These are phyloP conservation scores for Lasioglossum albipes DNA, from an alignment of 1,140 invertebrate species.

Conservation along the genomic window DNA sequence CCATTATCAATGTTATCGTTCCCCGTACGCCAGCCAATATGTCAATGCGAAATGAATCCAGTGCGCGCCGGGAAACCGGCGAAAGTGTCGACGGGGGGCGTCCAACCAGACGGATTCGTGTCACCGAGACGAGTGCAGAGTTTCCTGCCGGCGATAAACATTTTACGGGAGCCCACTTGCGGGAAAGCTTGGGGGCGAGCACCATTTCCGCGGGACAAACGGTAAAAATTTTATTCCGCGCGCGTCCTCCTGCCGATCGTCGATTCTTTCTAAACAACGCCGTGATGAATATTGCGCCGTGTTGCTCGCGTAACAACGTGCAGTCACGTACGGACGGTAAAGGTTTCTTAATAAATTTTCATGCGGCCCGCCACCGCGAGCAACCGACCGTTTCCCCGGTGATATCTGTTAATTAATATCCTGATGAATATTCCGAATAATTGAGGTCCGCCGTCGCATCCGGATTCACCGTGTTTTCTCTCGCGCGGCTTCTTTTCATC, in stretches of 20 bases:
- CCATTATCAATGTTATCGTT: too few species aligned
- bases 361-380: background rate
- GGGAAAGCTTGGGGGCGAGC: background rate
- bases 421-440: conserved; percentile 38
- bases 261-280: conserved; percentile 8
- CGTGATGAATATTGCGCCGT: background rate
- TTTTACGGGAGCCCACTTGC: background rate
- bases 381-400: background rate
- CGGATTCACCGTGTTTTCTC: background rate
- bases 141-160: background rate
- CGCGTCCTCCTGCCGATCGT: background rate
- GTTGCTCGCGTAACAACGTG: background rate
- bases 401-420: conserved; percentile 38
- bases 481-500: background rate
- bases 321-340: background rate
- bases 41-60: too few species aligned
- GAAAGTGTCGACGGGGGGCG: too few species aligned
- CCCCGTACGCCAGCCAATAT: too few species aligned
- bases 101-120: background rate
- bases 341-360: conserved; percentile 33
- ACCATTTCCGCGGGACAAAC: conserved; percentile 7
- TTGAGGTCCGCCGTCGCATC: background rate
- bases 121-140: too few species aligned
- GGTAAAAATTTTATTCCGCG: background rate
- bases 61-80: too few species aligned